Evolutionary conservation across 2,113 vertebrate species (phyloP), one percentile per base, ranked within the genome.

Genomic region (Oxygymnocypris stewartii): DNA sequence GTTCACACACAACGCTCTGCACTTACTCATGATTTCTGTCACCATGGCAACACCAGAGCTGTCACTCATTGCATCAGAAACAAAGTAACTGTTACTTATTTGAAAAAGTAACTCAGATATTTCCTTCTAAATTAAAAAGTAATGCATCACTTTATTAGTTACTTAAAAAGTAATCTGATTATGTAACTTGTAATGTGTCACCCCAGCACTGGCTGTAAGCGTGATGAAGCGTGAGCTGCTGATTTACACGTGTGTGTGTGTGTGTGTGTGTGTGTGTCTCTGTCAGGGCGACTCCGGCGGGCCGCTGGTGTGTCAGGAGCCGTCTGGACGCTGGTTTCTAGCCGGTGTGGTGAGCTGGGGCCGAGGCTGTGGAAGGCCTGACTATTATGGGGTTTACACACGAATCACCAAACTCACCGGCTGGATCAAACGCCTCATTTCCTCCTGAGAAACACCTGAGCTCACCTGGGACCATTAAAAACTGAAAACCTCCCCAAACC

Each of bases 281-380:
- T 4, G 2, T 85, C 73, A 98, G 97, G 97, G 97, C 1, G 98
- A 99, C 91, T 99, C 98, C 0, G 98, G 98, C 0, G 97, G 97
- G 0, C 97, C 97, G 0, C 89, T 99, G 90, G 97, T 96, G 57
- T 98, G 97, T 89, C 96, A 95, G 94, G 96, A 96, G 88, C 89
- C 93, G n/a, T 96, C 95, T 0, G 96, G 97, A 40, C 96, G 95
- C 84, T 99, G 98, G 98, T 98, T 98, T 89, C 93, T 98, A 88
- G 97, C 96, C 0, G 98, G 97, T 7, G 93, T 99, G 91, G 96
- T 98, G 89, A 99, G 98, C 94, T 99, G 96, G 97, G 98, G 98
- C 49, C 92, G 92, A 80, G 97, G 97, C 87, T 99, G 97, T 0
- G 96, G 94, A 44, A 95, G 93, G 49, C 94, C 96, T 28, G 94